These are phyloP conservation scores for Coenonympha glycerion DNA, from an alignment of 2,888 invertebrate species.

Conservation along the genomic window DNA sequence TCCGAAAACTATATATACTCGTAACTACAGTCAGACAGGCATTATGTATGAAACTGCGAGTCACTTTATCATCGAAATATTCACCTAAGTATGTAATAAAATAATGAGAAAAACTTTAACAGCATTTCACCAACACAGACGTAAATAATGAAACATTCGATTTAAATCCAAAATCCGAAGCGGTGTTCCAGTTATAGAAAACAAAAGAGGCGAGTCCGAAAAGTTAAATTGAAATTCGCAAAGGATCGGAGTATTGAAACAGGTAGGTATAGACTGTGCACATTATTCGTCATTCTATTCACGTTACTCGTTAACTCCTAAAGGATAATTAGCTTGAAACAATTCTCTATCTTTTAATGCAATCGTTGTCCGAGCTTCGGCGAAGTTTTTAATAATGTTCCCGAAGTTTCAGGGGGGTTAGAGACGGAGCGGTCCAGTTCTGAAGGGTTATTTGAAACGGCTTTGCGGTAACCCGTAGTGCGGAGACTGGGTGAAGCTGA, in stretches of 20 bases:
- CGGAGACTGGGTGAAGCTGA: too few relatives aligned
- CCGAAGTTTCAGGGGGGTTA: constrained; percentile 3
- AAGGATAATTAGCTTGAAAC: constrained; percentile 21
- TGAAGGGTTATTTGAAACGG: not conserved
- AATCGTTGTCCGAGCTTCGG: constrained; percentile 11
- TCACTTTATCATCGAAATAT: not conserved
- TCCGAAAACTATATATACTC: too few relatives aligned
- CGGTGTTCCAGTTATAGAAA: constrained; percentile 6
- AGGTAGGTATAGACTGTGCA: constrained; percentile 3
- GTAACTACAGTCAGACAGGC: too few relatives aligned
- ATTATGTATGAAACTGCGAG: too few relatives aligned
- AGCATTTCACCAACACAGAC: not conserved
- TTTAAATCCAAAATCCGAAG: not conserved
- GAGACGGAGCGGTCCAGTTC: not conserved
- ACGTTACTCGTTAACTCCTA: constrained; percentile 18
- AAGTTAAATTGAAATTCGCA: constrained; percentile 29
- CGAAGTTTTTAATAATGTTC: constrained; percentile 14
- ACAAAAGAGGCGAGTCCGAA: constrained; percentile 20
- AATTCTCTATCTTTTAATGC: constrained; percentile 20
- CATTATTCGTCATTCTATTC: constrained; percentile 22
- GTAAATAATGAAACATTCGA: constrained; percentile 4
- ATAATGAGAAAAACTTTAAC: not conserved
- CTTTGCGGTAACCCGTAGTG: not conserved
- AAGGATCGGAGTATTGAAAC: constrained; percentile 21
- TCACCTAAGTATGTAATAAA: not conserved